These are phyloP conservation scores for Parauchenoglanis ngamensis DNA, from an alignment of 2,797 vertebrate genomes.

Conservation along the genomic window DNA sequence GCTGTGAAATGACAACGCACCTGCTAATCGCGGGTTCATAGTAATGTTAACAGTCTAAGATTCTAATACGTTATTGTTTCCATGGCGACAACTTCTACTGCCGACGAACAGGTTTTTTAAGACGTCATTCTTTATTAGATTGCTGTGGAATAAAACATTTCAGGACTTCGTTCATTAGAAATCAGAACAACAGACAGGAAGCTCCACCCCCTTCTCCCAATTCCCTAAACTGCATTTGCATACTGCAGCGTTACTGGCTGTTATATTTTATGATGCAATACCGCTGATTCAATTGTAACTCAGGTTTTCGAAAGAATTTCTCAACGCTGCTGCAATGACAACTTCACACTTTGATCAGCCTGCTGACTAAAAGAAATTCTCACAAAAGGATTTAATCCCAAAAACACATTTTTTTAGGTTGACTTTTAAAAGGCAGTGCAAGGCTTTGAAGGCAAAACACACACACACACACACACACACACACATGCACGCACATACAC, in stretches of 20 bases:
- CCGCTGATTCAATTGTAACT: not conserved
- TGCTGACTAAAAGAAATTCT: conserved; percentile 25
- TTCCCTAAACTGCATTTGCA: not conserved
- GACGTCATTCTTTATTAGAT: not conserved
- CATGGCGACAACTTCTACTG: not conserved
- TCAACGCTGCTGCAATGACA: not conserved
- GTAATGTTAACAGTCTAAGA: not conserved
- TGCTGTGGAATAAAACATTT: not conserved
- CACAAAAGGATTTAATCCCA: conserved; percentile 11
- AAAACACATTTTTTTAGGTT: not conserved
- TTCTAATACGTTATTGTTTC: not conserved
- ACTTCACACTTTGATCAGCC: not conserved
- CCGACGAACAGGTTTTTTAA: not conserved
- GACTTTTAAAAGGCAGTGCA: conserved; percentile 36
- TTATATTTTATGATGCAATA: conserved; percentile 22
- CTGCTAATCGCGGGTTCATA: not conserved
- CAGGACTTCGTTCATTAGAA: not conserved
- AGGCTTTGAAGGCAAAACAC: conserved; percentile 39
- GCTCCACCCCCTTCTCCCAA: not conserved
- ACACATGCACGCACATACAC: not conserved
- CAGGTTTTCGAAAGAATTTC: not conserved
- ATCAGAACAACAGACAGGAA: not conserved
- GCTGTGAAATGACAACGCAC: too few species aligned
- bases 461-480: not conserved
- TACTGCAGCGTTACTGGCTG: not conserved